phyloP scores from a whole-genome alignment of 2,113 vertebrate genomes.

The Phrynocephalus versicolor region DNA sequence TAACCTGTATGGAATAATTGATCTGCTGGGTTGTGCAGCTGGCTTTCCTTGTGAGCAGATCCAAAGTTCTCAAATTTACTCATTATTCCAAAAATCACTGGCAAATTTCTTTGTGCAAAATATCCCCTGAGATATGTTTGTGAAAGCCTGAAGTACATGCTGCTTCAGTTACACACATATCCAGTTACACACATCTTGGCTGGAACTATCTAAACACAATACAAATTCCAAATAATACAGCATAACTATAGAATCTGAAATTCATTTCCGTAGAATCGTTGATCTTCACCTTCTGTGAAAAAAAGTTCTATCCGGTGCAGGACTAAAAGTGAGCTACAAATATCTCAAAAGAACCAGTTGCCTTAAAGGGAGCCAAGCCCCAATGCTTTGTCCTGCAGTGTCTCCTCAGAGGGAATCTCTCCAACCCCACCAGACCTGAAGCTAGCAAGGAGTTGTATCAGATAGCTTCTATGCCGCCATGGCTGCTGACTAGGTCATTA shows the following conservation, averaged over 20 bases:
- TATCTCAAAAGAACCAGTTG: background rate
- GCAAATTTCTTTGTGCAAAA: slow-evolving; percentile 30
- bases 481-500: too few relatives aligned
- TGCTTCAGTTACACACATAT: slow-evolving; percentile 40
- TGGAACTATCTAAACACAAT: slow-evolving; percentile 30
- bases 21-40: slow-evolving; percentile 41
- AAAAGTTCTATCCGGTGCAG: background rate
- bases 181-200: slow-evolving; percentile 30
- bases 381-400: background rate
- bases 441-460: too few relatives aligned
- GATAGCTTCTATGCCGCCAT: too few relatives aligned
- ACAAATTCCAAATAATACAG: slow-evolving; percentile 26
- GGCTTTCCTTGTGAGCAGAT: slow-evolving; percentile 30
- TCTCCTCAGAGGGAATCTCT: background rate
- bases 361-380: background rate
- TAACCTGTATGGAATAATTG: slow-evolving; percentile 37
- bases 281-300: background rate
- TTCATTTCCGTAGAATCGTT: background rate
- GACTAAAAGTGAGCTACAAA: background rate
- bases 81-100: slow-evolving; percentile 41
- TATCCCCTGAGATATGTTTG: slow-evolving; percentile 20
- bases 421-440: background rate
- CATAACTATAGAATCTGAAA: background rate
- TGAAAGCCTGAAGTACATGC: slow-evolving; percentile 28
- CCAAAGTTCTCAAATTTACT: slow-evolving; percentile 42